Evolutionary conservation across 2,113 vertebrate species (phyloP), one percentile per base, ranked within the genome.

Genomic region (Conger conger): DNA sequence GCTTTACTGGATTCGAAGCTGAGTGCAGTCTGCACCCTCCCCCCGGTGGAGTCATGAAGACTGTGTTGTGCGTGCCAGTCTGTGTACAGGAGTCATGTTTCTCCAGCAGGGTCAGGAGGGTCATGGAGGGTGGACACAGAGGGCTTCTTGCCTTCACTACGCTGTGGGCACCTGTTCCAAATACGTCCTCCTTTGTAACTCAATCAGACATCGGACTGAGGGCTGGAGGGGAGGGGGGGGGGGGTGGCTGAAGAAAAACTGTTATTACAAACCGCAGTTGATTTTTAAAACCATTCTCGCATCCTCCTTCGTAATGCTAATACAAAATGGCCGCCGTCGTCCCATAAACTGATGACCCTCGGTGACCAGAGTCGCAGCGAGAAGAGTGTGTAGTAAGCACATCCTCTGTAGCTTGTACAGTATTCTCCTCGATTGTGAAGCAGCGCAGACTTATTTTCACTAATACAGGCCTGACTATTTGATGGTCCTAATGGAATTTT

Each of bases 121-220:
- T 94, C 93, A 94, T 83, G 85, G 90, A 91, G 89, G 93, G 90
- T 91, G 89, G 89, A 89, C 89, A 90, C 86, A 87, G 89, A 93
- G 85, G 91, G 89, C 89, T 87, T 93, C 90, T 88, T 90, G 91
- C 89, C 90, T 93, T 89, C 86, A 89, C 90, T 88, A 87, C 92
- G 91, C 92, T 91, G 88, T 87, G 88, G 88, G 93, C 94, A 95
- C 94, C 94, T 95, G 94, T 95, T 94, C 92, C 91, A 92, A 91
- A 93, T 89, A 87, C 92, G 92, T 93, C 92, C 91, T 87, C 91
- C 88, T 93, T 92, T 92, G 93, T 93, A 94, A 94, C 91, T 92
- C 91, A 93, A 93, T 93, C 92, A 93, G 90, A 93, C 86, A 89
- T 92, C 89, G 90, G 88, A 88, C 90, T 88, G 91, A 90, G 88